phyloP scores from a whole-genome alignment of 1,140 invertebrate genomes.

The Drosophila busckii region DNA sequence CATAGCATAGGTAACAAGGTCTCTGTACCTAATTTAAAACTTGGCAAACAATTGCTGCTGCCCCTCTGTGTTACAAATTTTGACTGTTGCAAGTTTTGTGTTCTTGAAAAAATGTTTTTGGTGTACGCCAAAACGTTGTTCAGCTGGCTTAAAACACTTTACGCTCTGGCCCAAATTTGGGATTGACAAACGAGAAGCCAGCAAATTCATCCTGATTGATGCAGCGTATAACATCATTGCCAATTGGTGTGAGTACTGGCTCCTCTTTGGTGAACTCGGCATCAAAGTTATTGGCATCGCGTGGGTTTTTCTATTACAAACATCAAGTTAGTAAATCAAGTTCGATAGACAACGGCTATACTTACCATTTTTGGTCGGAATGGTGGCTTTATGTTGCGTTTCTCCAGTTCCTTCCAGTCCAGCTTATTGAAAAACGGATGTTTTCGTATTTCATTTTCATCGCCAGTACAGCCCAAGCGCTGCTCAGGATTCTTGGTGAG shows the following conservation, averaged over 20 bases:
- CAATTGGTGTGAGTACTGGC: constrained; percentile 95
- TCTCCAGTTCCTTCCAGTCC: constrained; percentile 97
- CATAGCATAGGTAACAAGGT: constrained; percentile 14
- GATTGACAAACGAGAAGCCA: constrained; percentile 98
- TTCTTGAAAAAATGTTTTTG: constrained; percentile 14
- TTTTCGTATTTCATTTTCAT: constrained; percentile 88
- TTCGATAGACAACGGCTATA: background rate
- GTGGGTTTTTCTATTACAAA: constrained; percentile 92
- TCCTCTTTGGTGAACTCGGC: constrained; percentile 99
- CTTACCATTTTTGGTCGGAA: constrained; percentile 99
- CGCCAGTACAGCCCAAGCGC: constrained; percentile 93
- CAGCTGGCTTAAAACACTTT: constrained; percentile 71
- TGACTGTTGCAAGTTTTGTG: constrained; percentile 27
- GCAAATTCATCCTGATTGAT: constrained; percentile 98
- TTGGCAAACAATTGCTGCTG: constrained; percentile 22
- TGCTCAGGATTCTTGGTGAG: constrained; percentile 99
- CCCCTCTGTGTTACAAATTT: constrained; percentile 16
- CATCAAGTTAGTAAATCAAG: background rate
- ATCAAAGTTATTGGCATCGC: constrained; percentile 99
- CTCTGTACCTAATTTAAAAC: constrained; percentile 31
- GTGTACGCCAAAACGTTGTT: constrained; percentile 5
- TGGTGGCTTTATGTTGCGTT: constrained; percentile 94
- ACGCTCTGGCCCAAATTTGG: constrained; percentile 90
- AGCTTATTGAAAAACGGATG: constrained; percentile 98
- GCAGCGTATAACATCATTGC: constrained; percentile 91